Base-by-base conservation (phyloP, 2,113 vertebrate genomes). In the Notarius lentiginosus region DNA sequence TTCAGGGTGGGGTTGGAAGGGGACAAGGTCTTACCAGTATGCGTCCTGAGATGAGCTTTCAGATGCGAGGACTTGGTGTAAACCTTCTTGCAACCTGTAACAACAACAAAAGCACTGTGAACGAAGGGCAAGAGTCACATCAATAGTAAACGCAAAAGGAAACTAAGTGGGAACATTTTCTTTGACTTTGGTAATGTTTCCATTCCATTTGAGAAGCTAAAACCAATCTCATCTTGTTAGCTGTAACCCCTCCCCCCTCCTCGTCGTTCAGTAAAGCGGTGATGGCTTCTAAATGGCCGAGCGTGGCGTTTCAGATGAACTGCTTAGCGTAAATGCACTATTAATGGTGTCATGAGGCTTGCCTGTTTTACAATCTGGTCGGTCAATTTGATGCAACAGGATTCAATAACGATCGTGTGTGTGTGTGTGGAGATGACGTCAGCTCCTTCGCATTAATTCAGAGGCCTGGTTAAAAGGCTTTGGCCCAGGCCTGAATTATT, bases 31-130 rank as follows among this genome's bases (percentile, higher is more conserved):
- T 92, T 97, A 97, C 96, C 96, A 66, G 96, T 97, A 92, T 97
- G 96, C 93, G 97, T 97, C 94, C 97, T 96, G 94, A 97, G 95
- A 94, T 97, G 97, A 24, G 97, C 97, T 95, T 97, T 97, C 94
- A 97, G 94, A 91, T 97, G 97, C 90, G 97, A 97, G 84, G 96
- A 97, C 92, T 97, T 97, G 79, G 97, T 97, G 95, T 97, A 97
- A 89, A 97, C 97, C 94, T 97, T 97, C 61, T 96, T 96, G 92
- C 97, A 97, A 89, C 97, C 96, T 97, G 80, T 66, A 87, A 84
- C 51, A 27, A 41, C 22, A 53, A 87, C 2, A 87, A 77, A 34
- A 51, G 24, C 8, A 0, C 17, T 5, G 7, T 34, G 61, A 85
- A 77, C 4, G 41, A 41, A 61, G 56, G 56, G 41, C 15, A 24